Evolutionary conservation across 2,888 invertebrate genomes (phyloP), one percentile per base, ranked within the genome.

Genomic region (Helobdella robusta): DNA sequence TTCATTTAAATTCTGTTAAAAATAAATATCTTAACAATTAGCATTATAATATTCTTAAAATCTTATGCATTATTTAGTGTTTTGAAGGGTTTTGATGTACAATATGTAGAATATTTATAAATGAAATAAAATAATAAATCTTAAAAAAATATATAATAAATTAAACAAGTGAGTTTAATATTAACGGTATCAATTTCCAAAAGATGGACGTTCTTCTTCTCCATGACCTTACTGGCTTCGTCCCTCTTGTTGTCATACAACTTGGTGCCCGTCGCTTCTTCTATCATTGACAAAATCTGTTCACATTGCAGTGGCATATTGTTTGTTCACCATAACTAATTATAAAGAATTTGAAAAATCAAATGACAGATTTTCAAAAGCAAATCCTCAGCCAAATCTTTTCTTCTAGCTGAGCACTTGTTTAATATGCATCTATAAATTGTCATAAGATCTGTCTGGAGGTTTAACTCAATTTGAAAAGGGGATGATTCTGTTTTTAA

Each of bases 241-340:
- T 89, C 87, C 72, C 90, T 89, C 78, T 98, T 98, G 0, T 86
- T 85, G 79, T 98, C 95, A 78, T 97, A 99, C 86, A 94, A 87
- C 73, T 89, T 86, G 0, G 97, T 97, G 1, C 98, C 97, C 0
- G 95, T 94, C 6, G 97, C 95, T 82, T 99, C 98, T 81, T 99
- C 98, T 65, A 99, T 87, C 94, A 99, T 94, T 0, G 79, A 79
- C 66, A 79, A 69, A 69, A 79, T 79, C 79, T 79, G 67, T n/a
- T n/a, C n/a, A n/a, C n/a, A n/a, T n/a, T n/a, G n/a, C n/a, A n/a
- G n/a, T n/a, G n/a, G n/a, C n/a, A n/a, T n/a, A n/a, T n/a, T n/a
- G n/a, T n/a, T n/a, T n/a, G n/a, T n/a, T n/a, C n/a, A n/a, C n/a
- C n/a, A n/a, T n/a, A n/a, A n/a, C n/a, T n/a, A n/a, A n/a, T n/a